phyloP scores from a whole-genome alignment of 2,797 vertebrate genomes.

The Gymnopithys bicolor region DNA sequence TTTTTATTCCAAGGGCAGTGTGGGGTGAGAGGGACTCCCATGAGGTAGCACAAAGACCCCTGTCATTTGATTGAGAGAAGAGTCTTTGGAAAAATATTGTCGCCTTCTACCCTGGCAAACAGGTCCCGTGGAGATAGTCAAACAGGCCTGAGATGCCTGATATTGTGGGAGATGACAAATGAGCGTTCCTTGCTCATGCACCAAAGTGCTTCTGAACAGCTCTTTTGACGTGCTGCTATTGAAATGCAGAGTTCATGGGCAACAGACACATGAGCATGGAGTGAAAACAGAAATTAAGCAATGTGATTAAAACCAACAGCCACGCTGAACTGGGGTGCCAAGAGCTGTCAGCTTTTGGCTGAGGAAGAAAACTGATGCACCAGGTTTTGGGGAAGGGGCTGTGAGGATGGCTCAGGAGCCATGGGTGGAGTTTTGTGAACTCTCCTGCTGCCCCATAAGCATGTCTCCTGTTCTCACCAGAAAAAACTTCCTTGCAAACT shows the following conservation, averaged over 20 bases:
- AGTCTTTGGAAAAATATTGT: conserved; percentile 58
- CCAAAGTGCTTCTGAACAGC: neutral
- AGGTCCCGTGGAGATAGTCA: conserved; percentile 64
- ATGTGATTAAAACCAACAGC: conserved; percentile 35
- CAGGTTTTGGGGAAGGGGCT: neutral
- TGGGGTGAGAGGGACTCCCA: conserved; percentile 57
- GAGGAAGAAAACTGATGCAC: neutral
- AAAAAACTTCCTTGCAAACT: neutral
- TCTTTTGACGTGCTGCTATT: neutral
- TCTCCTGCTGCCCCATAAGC: neutral
- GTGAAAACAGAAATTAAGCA: conserved; percentile 30
- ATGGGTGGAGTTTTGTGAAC: neutral
- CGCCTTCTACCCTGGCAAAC: conserved; percentile 50
- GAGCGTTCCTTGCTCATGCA: neutral
- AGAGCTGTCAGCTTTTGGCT: conserved; percentile 3
- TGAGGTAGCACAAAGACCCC: conserved; percentile 59
- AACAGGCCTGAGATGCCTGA: neutral
- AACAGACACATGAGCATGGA: conserved; percentile 1
- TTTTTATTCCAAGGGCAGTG: conserved; percentile 43
- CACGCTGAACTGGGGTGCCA: neutral
- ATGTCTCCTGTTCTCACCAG: neutral
- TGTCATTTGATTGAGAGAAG: conserved; percentile 51
- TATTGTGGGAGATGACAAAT: conserved; percentile 34
- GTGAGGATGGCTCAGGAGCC: neutral
- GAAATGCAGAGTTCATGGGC: conserved; percentile 16